These are phyloP conservation scores for Polydrusus cervinus DNA, from an alignment of 2,888 invertebrate genomes.

Conservation along the genomic window DNA sequence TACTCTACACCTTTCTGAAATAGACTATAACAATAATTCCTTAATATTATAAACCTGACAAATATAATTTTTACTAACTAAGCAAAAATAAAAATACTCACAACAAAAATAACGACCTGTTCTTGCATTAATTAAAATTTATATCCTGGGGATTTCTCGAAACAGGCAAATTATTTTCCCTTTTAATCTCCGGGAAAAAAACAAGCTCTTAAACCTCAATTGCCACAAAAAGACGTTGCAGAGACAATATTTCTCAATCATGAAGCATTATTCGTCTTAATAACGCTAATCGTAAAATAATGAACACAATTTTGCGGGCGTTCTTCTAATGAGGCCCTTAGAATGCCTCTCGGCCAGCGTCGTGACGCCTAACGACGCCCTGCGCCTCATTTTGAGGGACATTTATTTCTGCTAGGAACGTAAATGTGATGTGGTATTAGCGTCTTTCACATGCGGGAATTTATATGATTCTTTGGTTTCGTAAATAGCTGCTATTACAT, in stretches of 20 bases:
- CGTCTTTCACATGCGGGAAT: conserved; percentile 37
- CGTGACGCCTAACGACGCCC: conserved; percentile 50
- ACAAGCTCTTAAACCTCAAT: conserved; percentile 44
- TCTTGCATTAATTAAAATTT: conserved; percentile 34
- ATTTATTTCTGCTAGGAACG: conserved; percentile 48
- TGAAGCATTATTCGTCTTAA: conserved; percentile 60
- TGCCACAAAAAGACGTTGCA: conserved; percentile 49
- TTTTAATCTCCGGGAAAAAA: conserved; percentile 39
- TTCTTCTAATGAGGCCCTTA: conserved; percentile 66
- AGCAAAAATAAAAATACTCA: not conserved
- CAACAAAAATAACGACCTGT: not conserved
- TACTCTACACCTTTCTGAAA: too few species aligned
- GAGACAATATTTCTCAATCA: conserved; percentile 57
- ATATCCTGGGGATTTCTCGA: conserved; percentile 15
- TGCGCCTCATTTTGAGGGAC: conserved; percentile 45
- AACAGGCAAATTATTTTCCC: conserved; percentile 46
- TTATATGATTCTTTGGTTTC: conserved; percentile 37
- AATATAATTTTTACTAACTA: too few species aligned
- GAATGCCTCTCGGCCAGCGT: conserved; percentile 57
- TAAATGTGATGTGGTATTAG: conserved; percentile 42
- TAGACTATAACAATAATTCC: too few species aligned
- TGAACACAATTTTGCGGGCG: conserved; percentile 65
- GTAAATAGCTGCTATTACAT: conserved; percentile 3
- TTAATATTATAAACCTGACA: too few species aligned
- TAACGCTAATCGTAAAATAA: conserved; percentile 66